Evolutionary conservation across 1,140 invertebrate species (phyloP).

Genomic region (Danaus plexippus): DNA sequence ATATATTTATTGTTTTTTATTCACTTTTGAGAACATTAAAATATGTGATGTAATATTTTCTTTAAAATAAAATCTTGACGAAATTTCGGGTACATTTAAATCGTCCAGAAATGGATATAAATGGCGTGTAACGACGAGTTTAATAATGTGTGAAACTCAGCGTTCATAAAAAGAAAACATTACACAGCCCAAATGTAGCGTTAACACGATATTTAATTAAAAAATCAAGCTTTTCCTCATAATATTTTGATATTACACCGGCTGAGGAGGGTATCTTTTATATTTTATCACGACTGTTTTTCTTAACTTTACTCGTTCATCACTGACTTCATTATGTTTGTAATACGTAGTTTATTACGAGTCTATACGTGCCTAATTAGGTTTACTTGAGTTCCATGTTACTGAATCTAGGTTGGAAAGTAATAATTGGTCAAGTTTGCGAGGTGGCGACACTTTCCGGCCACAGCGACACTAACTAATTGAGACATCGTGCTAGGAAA

Average conservation of each 20-base stretch:
- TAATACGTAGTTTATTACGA: no score
- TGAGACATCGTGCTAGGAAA: constrained; percentile 28
- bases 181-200: constrained; percentile 11
- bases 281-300: no score
- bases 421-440: constrained; percentile 50
- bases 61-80: no score
- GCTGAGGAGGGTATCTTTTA: neutral
- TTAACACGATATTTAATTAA: constrained; percentile 8
- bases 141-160: constrained; percentile 21
- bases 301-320: no score
- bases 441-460: constrained; percentile 30
- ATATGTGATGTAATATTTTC: no score
- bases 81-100: no score
- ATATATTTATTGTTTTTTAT: no score
- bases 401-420: constrained; percentile 13
- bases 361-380: no score
- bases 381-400: no score
- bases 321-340: no score
- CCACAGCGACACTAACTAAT: constrained; percentile 40
- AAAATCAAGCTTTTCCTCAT: no score
- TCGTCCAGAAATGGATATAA: constrained; percentile 14
- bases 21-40: no score
- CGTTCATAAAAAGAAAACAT: constrained; percentile 13
- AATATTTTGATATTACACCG: neutral
- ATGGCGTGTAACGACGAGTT: constrained; percentile 18